phyloP scores from a whole-genome alignment of 2,797 vertebrate genomes.

The Arnoldichthys spilopterus region DNA sequence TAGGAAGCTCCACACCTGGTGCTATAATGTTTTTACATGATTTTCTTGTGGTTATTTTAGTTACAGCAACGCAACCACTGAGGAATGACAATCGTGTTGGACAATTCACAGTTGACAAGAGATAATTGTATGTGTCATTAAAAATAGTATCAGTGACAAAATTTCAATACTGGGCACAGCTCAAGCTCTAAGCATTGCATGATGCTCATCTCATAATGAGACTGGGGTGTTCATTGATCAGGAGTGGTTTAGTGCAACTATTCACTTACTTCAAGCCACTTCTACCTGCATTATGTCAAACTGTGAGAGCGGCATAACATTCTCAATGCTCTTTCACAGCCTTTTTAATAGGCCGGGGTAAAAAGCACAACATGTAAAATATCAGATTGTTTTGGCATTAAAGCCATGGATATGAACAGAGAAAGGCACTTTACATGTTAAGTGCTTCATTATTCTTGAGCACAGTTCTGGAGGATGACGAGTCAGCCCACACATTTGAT shows the following conservation, averaged over 20 bases:
- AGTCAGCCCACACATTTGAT: constrained; percentile 13
- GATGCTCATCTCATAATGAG: constrained; percentile 51
- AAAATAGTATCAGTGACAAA: too few relatives aligned
- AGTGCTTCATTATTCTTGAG: constrained; percentile 18
- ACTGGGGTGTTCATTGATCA: constrained; percentile 55
- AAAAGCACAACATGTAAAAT: constrained; percentile 18
- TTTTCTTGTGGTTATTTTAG: too few relatives aligned
- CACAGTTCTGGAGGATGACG: background rate
- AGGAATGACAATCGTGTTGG: too few relatives aligned
- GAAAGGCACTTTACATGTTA: constrained; percentile 24
- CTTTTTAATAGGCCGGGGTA: constrained; percentile 25
- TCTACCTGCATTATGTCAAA: constrained; percentile 28
- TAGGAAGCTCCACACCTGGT: too few relatives aligned
- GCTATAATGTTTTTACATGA: too few relatives aligned
- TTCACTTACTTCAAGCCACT: constrained; percentile 58
- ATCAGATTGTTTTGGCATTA: constrained; percentile 20
- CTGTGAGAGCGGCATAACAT: constrained; percentile 4
- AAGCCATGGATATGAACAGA: constrained; percentile 18
- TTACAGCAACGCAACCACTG: too few relatives aligned
- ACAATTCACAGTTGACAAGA: too few relatives aligned
- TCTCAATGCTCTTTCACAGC: constrained; percentile 18
- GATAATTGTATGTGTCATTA: too few relatives aligned
- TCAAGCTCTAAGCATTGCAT: constrained; percentile 47
- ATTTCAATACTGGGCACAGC: background rate
- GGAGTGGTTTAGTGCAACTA: constrained; percentile 53